Percentiles rank a stretch among this genome's conserved stretches.
Conservation (phyloP, 2,797 vertebrate species). For the Hydrolagus colliei region DNA sequence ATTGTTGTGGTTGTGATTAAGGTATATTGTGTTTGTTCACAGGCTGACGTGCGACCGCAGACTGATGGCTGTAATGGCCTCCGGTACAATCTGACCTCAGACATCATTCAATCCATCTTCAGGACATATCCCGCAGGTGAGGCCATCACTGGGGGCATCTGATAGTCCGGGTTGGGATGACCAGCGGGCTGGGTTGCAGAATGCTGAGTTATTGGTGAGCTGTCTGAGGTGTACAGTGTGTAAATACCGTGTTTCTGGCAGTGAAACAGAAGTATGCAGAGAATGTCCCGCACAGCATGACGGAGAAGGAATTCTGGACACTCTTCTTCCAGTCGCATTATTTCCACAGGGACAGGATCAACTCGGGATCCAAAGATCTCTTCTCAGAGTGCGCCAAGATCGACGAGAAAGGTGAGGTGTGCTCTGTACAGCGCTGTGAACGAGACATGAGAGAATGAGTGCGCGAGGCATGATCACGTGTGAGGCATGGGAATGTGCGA, state of each 20-base stretch:
- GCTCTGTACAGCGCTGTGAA: neutral
- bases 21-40: constrained; percentile 35
- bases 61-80: constrained; percentile 95
- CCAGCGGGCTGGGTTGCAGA: neutral
- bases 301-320: constrained; percentile 97
- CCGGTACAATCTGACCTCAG: constrained; percentile 91
- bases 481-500: too few species aligned
- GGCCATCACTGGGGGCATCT: neutral
- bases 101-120: constrained; percentile 97
- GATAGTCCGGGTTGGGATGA: neutral
- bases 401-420: constrained; percentile 81
- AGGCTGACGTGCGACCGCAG: constrained; percentile 96
- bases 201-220: too few species aligned
- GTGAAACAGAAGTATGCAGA: constrained; percentile 96
- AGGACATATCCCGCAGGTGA: constrained; percentile 95
- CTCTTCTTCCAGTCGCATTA: constrained; percentile 98
- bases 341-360: constrained; percentile 93
- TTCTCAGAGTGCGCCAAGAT: constrained; percentile 97
- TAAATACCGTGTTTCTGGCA: constrained; percentile 45
- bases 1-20: too few species aligned
- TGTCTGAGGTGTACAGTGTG: neutral
- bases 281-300: constrained; percentile 93
- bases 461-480: too few species aligned
- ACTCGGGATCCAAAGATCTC: constrained; percentile 87
- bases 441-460: too few species aligned